Evolutionary conservation across 2,113 vertebrate genomes (phyloP).

Genomic region (Colistium nudipinnis): DNA sequence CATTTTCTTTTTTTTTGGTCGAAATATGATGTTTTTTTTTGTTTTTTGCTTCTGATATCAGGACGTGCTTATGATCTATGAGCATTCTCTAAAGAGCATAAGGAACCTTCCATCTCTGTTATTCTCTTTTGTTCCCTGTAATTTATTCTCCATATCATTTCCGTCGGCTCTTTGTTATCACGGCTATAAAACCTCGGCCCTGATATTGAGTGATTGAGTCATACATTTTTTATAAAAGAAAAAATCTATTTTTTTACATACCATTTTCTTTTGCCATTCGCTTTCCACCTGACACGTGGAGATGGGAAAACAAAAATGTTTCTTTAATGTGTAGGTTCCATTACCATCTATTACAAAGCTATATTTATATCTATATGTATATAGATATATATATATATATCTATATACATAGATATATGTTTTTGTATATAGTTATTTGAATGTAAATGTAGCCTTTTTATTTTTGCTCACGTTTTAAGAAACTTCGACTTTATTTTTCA

Average conservation of each 20-base stretch:
- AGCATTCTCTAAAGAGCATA: conserved; percentile 38
- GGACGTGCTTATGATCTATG: conserved; percentile 55
- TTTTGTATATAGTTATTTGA: too few species aligned
- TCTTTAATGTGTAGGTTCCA: conserved; percentile 11
- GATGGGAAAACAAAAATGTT: conserved; percentile 33
- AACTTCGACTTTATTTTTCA: neutral
- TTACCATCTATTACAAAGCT: neutral
- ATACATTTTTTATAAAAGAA: conserved; percentile 21
- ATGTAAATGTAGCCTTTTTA: conserved; percentile 23
- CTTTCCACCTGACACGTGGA: neutral
- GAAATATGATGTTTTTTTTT: neutral
- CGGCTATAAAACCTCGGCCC: neutral
- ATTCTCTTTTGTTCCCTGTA: conserved; percentile 24
- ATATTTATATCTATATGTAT: too few species aligned
- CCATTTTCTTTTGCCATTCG: neutral
- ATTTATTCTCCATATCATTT: conserved; percentile 50
- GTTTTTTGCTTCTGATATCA: conserved; percentile 28
- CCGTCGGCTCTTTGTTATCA: conserved; percentile 48
- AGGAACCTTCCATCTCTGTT: conserved; percentile 36
- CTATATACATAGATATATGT: too few species aligned
- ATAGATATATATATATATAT: too few species aligned
- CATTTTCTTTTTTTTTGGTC: neutral
- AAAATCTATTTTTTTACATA: conserved; percentile 9
- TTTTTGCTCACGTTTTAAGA: neutral
- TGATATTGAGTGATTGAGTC: conserved; percentile 9